Conservation (phyloP, 2,113 vertebrate species). For the Pteropus alecto region DNA sequence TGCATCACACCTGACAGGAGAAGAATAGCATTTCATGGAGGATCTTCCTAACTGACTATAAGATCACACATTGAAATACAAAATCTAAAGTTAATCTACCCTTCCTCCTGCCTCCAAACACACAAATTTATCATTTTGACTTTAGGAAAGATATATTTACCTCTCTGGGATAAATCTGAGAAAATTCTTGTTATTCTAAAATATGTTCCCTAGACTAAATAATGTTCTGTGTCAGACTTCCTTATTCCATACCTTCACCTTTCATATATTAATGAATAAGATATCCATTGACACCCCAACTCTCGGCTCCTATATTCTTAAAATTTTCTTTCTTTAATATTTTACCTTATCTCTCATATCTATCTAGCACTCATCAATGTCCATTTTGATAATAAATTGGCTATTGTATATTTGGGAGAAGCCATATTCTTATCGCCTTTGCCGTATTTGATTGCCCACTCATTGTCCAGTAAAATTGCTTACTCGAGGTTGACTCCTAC, state of each 20-base stretch:
- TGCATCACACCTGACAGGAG: fast-evolving
- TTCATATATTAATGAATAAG: neutral
- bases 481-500: neutral
- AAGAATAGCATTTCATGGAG: neutral
- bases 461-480: neutral
- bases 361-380: neutral
- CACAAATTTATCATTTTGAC: neutral
- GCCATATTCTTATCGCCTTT: neutral
- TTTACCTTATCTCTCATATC: neutral
- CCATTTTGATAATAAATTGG: neutral
- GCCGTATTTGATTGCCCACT: neutral
- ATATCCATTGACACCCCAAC: neutral
- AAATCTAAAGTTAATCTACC: neutral
- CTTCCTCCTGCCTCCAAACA: neutral
- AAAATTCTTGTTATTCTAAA: neutral
- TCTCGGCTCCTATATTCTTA: neutral
- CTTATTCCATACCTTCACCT: neutral
- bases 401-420: neutral
- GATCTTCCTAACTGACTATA: neutral
- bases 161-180: neutral
- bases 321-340: neutral
- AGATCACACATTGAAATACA: neutral
- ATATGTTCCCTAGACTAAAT: neutral
- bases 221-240: neutral
- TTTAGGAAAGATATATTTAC: neutral